Evolutionary conservation across 2,113 vertebrate genomes (phyloP), one percentile per base, ranked within the genome.

Genomic region (Apus apus): DNA sequence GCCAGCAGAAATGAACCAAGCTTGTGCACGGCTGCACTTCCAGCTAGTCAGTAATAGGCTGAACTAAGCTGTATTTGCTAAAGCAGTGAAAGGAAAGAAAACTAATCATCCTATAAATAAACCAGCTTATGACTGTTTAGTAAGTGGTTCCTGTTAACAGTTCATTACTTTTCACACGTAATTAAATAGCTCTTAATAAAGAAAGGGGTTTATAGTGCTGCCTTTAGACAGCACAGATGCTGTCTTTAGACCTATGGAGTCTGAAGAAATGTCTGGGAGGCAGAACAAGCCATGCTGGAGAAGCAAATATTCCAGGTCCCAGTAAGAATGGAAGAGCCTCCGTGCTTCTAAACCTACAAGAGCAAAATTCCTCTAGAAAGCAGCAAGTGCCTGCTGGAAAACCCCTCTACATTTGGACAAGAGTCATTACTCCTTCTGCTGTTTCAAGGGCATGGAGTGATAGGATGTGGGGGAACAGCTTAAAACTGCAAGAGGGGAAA

Each of bases 71-170:
- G 72, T n/a, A 22, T 68, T 87, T 91, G 81, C 87, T 93, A 85
- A n/a, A 51, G 83, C 50, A 87, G 18, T 27, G n/a, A n/a, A 48
- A 78, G 40, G 73, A 38, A 32, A 64, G 72, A 67, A 75, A 75
- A 29, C 61, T 70, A 96, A 75, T 85, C 75, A 85, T 82, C 94
- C 92, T 94, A 90, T 83, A 96, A 97, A 98, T 82, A 96, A 97
- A 86, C 32, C 80, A 95, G 86, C 96, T 97, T 97, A 65, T 96
- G 98, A 96, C 97, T 94, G 97, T 98, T 98, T 97, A 99, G 97
- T 79, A 90, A 95, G 94, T 86, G 97, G 91, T 97, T 92, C 97
- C 91, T 95, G 96, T 97, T 97, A 98, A 98, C 98, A 97, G 95
- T 97, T 97, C 94, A 98, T 96, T 97, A 77, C 93, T 97, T 98